phyloP scores from a whole-genome alignment of 2,797 vertebrate species.

The Chelon auratus region DNA sequence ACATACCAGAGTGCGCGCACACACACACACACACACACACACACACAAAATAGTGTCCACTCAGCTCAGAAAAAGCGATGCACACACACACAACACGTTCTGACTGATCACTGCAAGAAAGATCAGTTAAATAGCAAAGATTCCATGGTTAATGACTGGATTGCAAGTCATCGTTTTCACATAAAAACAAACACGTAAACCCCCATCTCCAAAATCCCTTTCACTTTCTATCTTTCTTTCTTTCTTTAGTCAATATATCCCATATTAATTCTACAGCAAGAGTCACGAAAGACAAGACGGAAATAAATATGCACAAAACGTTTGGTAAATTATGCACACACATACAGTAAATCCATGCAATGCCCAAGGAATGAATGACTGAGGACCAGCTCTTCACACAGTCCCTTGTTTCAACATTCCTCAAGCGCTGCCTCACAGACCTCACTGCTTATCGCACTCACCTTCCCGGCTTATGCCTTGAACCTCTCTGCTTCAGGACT shows the following conservation, averaged over 20 bases:
- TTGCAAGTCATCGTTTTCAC: not conserved
- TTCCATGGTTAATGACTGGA: conserved; percentile 1
- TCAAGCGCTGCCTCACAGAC: not conserved
- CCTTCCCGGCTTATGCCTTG: conserved; percentile 59
- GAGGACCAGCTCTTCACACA: not conserved
- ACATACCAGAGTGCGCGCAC: conserved; percentile 25
- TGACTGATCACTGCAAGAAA: conserved; percentile 1
- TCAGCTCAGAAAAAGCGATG: conserved; percentile 31
- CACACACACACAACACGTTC: conserved; percentile 29
- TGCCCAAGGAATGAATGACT: not conserved
- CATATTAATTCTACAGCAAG: not conserved
- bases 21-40: conserved; percentile 8
- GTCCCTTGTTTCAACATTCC: not conserved
- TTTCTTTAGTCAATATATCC: not conserved
- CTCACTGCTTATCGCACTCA: conserved; percentile 53
- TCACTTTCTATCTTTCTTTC: not conserved
- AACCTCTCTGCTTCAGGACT: conserved; percentile 26
- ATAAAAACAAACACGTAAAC: not conserved
- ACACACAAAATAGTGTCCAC: conserved; percentile 30
- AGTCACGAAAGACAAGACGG: not conserved
- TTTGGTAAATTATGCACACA: not conserved
- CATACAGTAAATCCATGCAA: not conserved
- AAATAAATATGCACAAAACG: not conserved
- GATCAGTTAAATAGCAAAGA: conserved; percentile 8
- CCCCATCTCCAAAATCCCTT: not conserved